A percentile compares a stretch with the other conserved stretches of the same genome.
Conservation (phyloP, 1,140 invertebrate species). For the Conus betulinus region DNA sequence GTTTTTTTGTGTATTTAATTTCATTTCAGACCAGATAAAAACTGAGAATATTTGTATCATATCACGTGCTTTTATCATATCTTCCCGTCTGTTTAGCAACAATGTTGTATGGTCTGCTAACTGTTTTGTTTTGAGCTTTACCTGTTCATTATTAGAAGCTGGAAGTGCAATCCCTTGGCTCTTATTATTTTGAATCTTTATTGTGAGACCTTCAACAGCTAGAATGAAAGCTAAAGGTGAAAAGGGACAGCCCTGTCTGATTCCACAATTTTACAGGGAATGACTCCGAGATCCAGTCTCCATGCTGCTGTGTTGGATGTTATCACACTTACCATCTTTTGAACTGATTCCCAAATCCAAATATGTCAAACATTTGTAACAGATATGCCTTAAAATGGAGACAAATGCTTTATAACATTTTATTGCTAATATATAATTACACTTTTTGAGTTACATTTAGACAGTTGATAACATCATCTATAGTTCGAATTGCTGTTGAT, state of each 20-base stretch:
- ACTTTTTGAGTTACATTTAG: not conserved
- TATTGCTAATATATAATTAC: not conserved
- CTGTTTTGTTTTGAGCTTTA: not conserved
- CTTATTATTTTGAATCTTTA: not conserved
- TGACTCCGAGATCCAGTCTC: not conserved
- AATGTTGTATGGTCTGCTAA: not conserved
- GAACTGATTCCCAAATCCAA: not conserved
- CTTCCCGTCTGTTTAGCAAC: not conserved
- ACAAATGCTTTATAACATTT: not conserved
- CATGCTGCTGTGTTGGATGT: not conserved
- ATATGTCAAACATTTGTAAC: not conserved
- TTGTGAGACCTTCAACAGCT: not conserved
- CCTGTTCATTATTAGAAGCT: not conserved
- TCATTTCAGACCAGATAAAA: not conserved
- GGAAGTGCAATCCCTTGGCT: not conserved
- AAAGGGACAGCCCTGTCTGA: not conserved
- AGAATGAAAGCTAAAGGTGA: not conserved
- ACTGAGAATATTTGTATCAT: not conserved
- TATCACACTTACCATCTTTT: too few species aligned
- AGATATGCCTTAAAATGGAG: not conserved
- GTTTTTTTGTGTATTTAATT: not conserved
- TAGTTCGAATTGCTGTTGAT: not conserved
- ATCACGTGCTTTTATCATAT: not conserved
- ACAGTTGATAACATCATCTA: not conserved
- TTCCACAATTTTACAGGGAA: not conserved